A percentile compares a stretch with the other conserved stretches of the same genome.
Evolutionary conservation across 1,140 invertebrate genomes (phyloP).

Genomic region (Euura lappo): DNA sequence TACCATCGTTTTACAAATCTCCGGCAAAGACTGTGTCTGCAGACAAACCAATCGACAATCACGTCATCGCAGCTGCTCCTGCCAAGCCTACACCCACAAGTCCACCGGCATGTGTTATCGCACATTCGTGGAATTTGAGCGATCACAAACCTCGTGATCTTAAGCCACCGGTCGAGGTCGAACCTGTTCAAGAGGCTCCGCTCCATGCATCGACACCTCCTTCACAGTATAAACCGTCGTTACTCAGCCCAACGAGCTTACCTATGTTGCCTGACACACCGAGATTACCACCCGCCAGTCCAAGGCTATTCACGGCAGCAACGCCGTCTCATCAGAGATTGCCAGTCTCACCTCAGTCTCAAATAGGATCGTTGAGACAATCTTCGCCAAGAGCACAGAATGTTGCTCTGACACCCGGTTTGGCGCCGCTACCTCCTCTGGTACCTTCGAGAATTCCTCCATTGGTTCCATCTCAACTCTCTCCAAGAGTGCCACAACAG

Average conservation of each 20-base stretch:
- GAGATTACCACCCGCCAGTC: constrained; percentile 37
- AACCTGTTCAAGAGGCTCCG: constrained; percentile 7
- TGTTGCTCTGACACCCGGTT: constrained; percentile 22
- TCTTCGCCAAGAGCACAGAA: constrained; percentile 47
- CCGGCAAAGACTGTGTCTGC: constrained; percentile 45
- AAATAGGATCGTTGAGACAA: constrained; percentile 48
- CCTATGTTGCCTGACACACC: constrained; percentile 18
- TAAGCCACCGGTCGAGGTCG: not conserved
- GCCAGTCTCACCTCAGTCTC: constrained; percentile 48
- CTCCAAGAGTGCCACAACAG: constrained; percentile 42
- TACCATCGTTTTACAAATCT: constrained; percentile 55
- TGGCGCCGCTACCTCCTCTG: constrained; percentile 36
- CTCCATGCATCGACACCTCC: constrained; percentile 27
- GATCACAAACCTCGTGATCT: constrained; percentile 41
- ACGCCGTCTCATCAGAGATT: constrained; percentile 51
- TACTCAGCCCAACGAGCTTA: not conserved
- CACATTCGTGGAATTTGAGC: constrained; percentile 51
- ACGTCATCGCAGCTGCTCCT: constrained; percentile 22
- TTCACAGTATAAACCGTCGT: constrained; percentile 41
- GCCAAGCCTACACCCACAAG: constrained; percentile 25
- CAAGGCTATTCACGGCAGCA: constrained; percentile 32
- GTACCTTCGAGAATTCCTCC: constrained; percentile 44
- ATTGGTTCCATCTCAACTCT: constrained; percentile 41
- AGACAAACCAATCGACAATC: constrained; percentile 48
- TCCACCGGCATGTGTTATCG: constrained; percentile 45